Conservation (phyloP, 2,797 vertebrate genomes). For the Pangasius sanitwongsei region DNA sequence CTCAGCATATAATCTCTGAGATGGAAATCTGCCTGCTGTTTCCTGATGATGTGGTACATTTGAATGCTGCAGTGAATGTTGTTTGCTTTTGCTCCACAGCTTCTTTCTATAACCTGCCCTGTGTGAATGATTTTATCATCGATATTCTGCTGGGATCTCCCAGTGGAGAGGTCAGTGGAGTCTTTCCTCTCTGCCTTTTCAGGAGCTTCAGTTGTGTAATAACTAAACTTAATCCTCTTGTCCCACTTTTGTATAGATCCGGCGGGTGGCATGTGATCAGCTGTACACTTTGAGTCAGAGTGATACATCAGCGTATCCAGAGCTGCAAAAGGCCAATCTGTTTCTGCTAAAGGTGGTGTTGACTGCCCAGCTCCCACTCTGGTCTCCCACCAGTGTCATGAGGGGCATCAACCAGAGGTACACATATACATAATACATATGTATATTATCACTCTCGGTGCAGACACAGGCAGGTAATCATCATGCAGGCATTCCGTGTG, state of each 20-base stretch:
- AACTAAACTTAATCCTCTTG: neutral
- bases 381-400: conserved; percentile 98
- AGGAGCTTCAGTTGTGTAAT: neutral
- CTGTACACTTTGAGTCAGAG: conserved; percentile 96
- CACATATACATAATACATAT: neutral
- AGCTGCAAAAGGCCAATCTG: conserved; percentile 94
- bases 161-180: conserved; percentile 87
- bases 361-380: conserved; percentile 94
- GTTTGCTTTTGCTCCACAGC: conserved; percentile 67
- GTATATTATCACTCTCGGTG: no score
- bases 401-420: conserved; percentile 98
- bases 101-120: conserved; percentile 94
- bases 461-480: neutral
- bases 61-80: neutral
- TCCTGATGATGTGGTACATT: neutral
- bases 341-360: conserved; percentile 92
- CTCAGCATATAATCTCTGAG: neutral
- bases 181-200: neutral
- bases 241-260: conserved; percentile 79
- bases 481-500: neutral
- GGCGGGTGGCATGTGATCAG: conserved; percentile 95
- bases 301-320: conserved; percentile 89
- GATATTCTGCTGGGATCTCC: conserved; percentile 95
- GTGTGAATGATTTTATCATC: conserved; percentile 96
- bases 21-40: neutral